Evolutionary conservation across 2,888 invertebrate species (phyloP), one percentile per base, ranked within the genome.

Genomic region (Bombylius major): DNA sequence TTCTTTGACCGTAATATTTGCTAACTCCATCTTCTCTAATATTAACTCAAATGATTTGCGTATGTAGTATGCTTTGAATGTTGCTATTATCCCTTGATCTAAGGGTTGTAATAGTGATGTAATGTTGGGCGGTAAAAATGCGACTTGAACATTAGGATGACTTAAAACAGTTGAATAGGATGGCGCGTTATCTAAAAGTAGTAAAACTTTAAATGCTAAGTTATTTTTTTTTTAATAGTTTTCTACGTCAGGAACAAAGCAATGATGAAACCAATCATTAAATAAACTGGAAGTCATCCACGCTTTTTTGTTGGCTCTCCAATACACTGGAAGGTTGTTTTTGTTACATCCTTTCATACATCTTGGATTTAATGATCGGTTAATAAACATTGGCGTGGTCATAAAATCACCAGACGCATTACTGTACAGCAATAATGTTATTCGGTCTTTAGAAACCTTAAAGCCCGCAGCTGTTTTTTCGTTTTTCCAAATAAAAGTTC

Each of bases 11-110:
- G 49, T 55, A 50, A 54, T 51, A 51, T 54, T 54, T 51, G 50
- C 50, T 57, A 51, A 57, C 46, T 55, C 55, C 33, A 58, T 56
- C 50, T 55, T 56, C 50, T 58, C 50, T 58, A 58, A 56, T 50
- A 58, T 58, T 53, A 56, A 53, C 47, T 53, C 47, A 54, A 58
- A 56, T 49, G 56, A 56, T 56, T 50, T 36, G 8, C 52, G 48
- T 49, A 56, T 52, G 48, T 47, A 56, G 36, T 49, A 46, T 23
- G 33, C 44, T 53, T 50, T 56, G 51, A 56, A 55, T 14, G 51
- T 55, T 7, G 51, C 34, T 34, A 56, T 56, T 13, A 56, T 53
- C 7, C 53, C 42, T 50, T 56, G 56, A 39, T 56, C 50, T 36
- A 47, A 42, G 36, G 53, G 50, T 47, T 56, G 50, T n/a, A 56